A percentile compares a stretch with the other conserved stretches of the same genome.
Conservation (phyloP, 2,888 invertebrate genomes). For the Xanthorhoe designata region DNA sequence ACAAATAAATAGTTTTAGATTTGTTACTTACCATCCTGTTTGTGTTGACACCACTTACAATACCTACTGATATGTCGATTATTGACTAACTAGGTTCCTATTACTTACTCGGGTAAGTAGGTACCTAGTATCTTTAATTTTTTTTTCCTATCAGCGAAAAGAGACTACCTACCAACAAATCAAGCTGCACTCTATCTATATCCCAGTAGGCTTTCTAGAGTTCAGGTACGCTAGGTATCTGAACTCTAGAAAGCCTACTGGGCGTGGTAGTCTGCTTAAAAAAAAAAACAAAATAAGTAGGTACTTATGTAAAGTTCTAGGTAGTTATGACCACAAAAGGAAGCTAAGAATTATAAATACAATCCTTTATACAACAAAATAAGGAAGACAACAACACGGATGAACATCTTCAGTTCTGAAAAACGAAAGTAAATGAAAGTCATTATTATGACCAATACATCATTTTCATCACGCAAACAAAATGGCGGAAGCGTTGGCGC, state of each 20-base stretch:
- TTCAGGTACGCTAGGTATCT: too few relatives aligned
- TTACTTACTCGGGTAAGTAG: too few relatives aligned
- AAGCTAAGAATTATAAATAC: conserved; percentile 5
- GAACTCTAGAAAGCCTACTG: too few relatives aligned
- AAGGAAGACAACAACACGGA: conserved; percentile 57
- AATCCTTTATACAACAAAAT: conserved; percentile 41
- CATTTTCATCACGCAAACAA: conserved; percentile 82
- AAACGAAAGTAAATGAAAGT: conserved; percentile 82
- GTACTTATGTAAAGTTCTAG: too few relatives aligned
- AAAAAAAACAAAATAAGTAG: too few relatives aligned
- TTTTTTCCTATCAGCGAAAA: too few relatives aligned
- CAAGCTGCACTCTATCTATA: too few relatives aligned
- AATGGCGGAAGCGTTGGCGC: conserved; percentile 80
- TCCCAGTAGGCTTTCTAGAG: too few relatives aligned
- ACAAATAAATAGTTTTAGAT: conserved; percentile 35
- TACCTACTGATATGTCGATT: background rate
- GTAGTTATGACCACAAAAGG: conserved; percentile 7
- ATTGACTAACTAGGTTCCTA: too few relatives aligned
- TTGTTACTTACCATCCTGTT: conserved; percentile 23
- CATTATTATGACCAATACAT: conserved; percentile 77
- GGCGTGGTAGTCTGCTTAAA: too few relatives aligned
- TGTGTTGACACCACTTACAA: conserved; percentile 33
- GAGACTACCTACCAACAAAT: too few relatives aligned
- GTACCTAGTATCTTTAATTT: too few relatives aligned
- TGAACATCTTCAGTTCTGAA: conserved; percentile 62